These are phyloP conservation scores for Heterodera schachtii DNA, from an alignment of 1,140 invertebrate species.

Conservation along the genomic window DNA sequence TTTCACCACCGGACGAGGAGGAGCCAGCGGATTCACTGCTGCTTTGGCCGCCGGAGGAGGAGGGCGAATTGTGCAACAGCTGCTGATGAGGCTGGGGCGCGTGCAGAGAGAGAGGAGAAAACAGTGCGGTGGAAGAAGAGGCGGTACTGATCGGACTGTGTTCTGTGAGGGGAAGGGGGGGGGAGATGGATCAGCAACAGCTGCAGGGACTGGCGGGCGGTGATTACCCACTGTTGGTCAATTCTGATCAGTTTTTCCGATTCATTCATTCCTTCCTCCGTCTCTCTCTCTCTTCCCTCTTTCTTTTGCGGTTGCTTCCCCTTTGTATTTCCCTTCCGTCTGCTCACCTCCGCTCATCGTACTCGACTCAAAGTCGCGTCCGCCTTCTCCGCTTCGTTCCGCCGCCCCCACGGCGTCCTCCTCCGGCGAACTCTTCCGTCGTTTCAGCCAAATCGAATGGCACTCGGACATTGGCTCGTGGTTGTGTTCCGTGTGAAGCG, in stretches of 20 bases:
- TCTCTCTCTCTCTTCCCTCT: too few species aligned
- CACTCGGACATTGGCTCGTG: constrained; percentile 4
- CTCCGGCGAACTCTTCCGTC: constrained; percentile 4
- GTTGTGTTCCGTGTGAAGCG: constrained; percentile 16
- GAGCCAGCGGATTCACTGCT: constrained; percentile 5
- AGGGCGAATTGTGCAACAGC: constrained; percentile 27
- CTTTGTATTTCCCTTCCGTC: background rate
- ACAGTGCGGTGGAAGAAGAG: constrained; percentile 1
- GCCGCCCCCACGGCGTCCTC: background rate
- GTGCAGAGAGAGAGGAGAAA: constrained; percentile 19
- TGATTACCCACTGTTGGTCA: too few species aligned
- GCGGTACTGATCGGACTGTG: constrained; percentile 24
- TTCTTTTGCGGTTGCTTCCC: too few species aligned
- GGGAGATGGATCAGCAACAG: too few species aligned
- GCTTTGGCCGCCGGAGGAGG: constrained; percentile 21
- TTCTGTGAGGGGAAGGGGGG: background rate
- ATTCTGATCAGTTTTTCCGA: too few species aligned
- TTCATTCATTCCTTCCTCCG: too few species aligned
- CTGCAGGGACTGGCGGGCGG: too few species aligned
- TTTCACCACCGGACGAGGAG: background rate
- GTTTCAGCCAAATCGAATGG: background rate
- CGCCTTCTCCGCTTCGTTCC: background rate
- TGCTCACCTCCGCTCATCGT: background rate
- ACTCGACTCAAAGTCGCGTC: constrained; percentile 3
- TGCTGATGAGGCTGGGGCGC: background rate